phyloP scores from a whole-genome alignment of 2,888 invertebrate species.

The Andrena dorsata region DNA sequence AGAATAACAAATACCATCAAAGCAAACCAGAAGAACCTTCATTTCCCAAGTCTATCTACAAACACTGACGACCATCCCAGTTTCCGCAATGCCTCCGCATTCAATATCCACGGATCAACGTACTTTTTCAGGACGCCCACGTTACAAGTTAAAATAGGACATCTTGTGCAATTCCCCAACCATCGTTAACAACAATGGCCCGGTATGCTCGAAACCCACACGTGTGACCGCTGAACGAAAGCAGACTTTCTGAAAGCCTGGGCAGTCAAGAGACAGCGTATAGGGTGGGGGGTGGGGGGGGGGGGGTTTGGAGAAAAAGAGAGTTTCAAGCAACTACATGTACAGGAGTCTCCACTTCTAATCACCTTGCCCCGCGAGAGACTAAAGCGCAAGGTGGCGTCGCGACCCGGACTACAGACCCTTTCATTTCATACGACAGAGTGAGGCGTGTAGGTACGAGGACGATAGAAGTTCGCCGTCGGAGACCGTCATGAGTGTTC shows the following conservation, averaged over 20 bases:
- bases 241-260: conserved; percentile 28
- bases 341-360: conserved; percentile 28
- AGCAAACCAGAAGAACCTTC: not conserved
- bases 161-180: conserved; percentile 12
- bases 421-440: conserved; percentile 61
- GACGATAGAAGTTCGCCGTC: conserved; percentile 71
- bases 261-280: conserved; percentile 33
- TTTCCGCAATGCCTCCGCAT: not conserved
- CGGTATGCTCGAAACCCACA: conserved; percentile 30
- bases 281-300: not conserved
- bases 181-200: conserved; percentile 44
- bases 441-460: conserved; percentile 76
- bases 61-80: not conserved
- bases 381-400: conserved; percentile 44
- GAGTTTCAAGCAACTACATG: conserved; percentile 37
- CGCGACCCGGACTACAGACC: conserved; percentile 37
- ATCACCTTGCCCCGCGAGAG: conserved; percentile 43
- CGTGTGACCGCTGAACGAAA: conserved; percentile 29
- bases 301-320: not conserved
- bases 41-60: not conserved
- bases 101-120: not conserved
- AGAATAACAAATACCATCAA: too few relatives aligned
- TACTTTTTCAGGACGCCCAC: not conserved
- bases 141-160: conserved; percentile 6
- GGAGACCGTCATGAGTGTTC: conserved; percentile 57